Base-by-base conservation (phyloP, 2,113 vertebrate species). In the Pterocles burchelli region DNA sequence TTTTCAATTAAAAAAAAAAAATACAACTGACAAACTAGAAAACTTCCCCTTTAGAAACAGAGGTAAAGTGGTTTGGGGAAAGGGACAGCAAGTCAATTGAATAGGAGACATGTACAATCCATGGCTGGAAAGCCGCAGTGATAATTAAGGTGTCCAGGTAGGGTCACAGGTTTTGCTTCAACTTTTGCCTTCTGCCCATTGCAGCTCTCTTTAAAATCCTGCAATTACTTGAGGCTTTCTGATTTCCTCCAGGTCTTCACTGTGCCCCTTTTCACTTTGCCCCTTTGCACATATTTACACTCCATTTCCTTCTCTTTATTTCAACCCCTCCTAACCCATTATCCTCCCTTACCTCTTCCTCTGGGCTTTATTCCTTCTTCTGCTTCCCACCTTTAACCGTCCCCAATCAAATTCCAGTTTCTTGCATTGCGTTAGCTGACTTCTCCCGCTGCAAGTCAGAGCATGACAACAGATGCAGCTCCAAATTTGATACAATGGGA, bases 1-100 rank as follows among this genome's bases (percentile, higher is more conserved):
- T 92, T 86, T 95, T 97, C 96, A 96, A 90, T 95, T 92, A 52
- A 52, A 57, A 95, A 96, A 95, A 96, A 93, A 74, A 52, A 65
- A 75, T 38, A 57, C 52, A 87, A 59, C 73, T 67, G 48, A 71
- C 88, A 92, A 93, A 91, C 48, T 77, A 68, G 79, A 92, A 95
- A 93, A 66, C 7, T 88, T 79, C 34, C 71, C 52, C 82, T 80
- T 93, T 75, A 90, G 88, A 95, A 93, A 52, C 26, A 88, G 78
- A 93, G 26, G 84, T 84, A 55, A 90, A 92, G 48, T 90, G 79
- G 26, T 88, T 48, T 93, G 88, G 59, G 88, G 79, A 93, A 90
- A 95, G 78, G 85, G 90, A 88, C 85, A 85, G 90, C 72, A 93
- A 94, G 79, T 88, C 88, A 95, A 70, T 77, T 91, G 93, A 90